Evolutionary conservation across 1,140 invertebrate genomes (phyloP), one percentile per base, ranked within the genome.

Genomic region (Diorhabda sublineata): DNA sequence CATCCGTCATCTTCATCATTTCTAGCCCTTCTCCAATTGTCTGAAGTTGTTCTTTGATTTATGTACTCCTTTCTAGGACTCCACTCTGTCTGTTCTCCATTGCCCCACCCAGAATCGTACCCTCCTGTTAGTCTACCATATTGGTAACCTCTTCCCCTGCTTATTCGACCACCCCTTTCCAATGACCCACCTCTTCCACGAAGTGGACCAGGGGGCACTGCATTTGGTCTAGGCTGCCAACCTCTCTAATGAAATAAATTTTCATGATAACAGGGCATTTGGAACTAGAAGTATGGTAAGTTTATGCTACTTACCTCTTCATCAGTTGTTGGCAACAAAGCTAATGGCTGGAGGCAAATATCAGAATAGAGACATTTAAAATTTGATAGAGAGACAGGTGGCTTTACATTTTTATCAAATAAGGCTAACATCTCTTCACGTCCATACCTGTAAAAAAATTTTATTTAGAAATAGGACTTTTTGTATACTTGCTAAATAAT

Each of bases 361-460:
- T 94, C 91, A 66, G 91, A 84, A 78, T 87, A 90, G 7, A 96
- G 82, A 60, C 85, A 84, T 71, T 87, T 84, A 76, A 90, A 87
- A 68, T 84, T 83, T 44, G 86, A 79, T 61, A 93, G 81, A 64
- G 87, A 86, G 69, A 87, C 85, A n/a, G 91, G 91, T 65, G 90
- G 83, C 75, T 86, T 85, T 65, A 86, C 83, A 75, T 84, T 86
- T 74, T 69, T 66, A 67, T 92, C 88, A 77, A 89, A 95, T 45
- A 95, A 79, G 58, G 92, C 91, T 68, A 96, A 81, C 92, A 96
- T 94, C 78, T 96, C 93, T 82, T 96, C 94, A 73, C 92, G 84
- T 44, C 92, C 92, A 75, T 95, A 95, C 69, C 87, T 85, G 47
- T 8, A 52, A 52, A 6, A 4, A 52, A 8, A 52, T 3, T 26